Percentiles rank a stretch among this genome's conserved stretches.
phyloP scores from a whole-genome alignment of 2,888 invertebrate species.

The Ramazzottius varieornatus region DNA sequence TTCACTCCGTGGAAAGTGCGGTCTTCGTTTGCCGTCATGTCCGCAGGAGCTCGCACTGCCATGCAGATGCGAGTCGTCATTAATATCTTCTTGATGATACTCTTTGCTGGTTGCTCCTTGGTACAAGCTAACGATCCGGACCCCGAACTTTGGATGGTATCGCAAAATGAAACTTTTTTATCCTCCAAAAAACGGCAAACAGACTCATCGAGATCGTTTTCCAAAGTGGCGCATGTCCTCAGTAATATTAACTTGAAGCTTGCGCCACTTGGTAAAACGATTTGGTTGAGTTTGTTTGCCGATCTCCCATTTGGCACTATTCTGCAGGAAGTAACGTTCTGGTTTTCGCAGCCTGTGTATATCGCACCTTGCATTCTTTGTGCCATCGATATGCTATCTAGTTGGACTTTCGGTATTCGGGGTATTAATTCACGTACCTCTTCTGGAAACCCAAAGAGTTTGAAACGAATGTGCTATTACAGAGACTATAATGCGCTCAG shows the following conservation, averaged over 20 bases:
- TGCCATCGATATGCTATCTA: neutral
- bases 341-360: too few species aligned
- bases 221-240: too few species aligned
- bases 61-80: neutral
- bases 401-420: neutral
- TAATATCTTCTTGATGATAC: neutral
- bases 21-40: too few species aligned
- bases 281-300: too few species aligned
- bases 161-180: neutral
- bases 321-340: too few species aligned
- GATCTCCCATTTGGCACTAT: too few species aligned
- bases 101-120: neutral
- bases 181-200: too few species aligned
- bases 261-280: too few species aligned
- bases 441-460: too few species aligned
- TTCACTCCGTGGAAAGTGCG: too few species aligned
- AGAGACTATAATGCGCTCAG: neutral
- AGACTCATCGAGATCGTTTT: too few species aligned
- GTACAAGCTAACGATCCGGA: slow-evolving; percentile 4
- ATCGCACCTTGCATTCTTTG: neutral
- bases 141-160: slow-evolving; percentile 4
- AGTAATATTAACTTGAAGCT: too few species aligned
- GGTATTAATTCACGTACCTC: neutral
- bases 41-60: neutral
- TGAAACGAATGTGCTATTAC: neutral